Base-by-base conservation (phyloP, 1,140 invertebrate genomes). In the Drosophila paulistorum region DNA sequence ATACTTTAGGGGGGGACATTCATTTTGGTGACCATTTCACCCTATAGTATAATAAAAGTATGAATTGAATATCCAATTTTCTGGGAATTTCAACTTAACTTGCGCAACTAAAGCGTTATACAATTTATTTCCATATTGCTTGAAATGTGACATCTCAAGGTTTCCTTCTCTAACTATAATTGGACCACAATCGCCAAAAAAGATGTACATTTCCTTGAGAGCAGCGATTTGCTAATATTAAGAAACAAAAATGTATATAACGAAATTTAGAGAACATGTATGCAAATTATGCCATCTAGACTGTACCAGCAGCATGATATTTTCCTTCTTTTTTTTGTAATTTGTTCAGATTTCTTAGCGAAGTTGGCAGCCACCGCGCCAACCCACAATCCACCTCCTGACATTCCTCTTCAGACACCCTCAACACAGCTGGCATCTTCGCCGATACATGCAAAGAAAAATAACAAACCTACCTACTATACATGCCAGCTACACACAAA, bases 401-500 rank as follows among this genome's bases (percentile, higher is more conserved):
- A 1, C n/a, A 17, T 7, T 23, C 9, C 45, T 17, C 7, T 51
- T 7, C 45, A 23, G 45, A 10, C 14, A 23, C 45, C 45, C 45
- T 23, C 45, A 51, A 23, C 45, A 9, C 37, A 39, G 7, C 23
- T 35, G 30, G 30, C 55, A 10, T 30, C n/a, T 58, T 58, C n/a
- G 11, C 54, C 23, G 23, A 58, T 35, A 58, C 33, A 62, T 35
- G 66, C 33, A 35, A 42, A 65, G 62, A 76, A 65, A 73, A 77
- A 70, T 14, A 66, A 59, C 20, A 70, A 69, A 77, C 73, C 68
- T 69, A 10, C 11, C 68, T 69, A 7, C 11, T 10, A 10, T 10
- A 13, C 10, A 14, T 7, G 51, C 68, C 17, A 55, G 30, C 37
- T 59, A 68, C 14, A 54, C 30, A 30, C 30, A 65, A 39, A 51